A percentile compares a stretch with the other conserved stretches of the same genome.
Evolutionary conservation across 2,888 invertebrate species (phyloP).

Genomic region (Conchocele bisecta): DNA sequence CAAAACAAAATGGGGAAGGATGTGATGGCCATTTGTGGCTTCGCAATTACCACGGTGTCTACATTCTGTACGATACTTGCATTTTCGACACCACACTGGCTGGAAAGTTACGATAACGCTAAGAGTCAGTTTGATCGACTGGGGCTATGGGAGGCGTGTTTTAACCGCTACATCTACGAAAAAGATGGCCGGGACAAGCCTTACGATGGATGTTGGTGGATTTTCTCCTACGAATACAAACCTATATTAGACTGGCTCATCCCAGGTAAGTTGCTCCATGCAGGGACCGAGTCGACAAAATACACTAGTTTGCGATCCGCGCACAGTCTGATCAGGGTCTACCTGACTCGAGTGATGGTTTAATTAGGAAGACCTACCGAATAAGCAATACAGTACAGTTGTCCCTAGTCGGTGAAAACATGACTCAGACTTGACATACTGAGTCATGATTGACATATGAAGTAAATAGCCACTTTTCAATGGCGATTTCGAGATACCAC

Average conservation of each 20-base stretch:
- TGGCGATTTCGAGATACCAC: too few relatives aligned
- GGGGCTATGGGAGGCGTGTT: conserved; percentile 98
- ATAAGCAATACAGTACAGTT: too few relatives aligned
- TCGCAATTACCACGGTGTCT: conserved; percentile 29
- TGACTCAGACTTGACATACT: too few relatives aligned
- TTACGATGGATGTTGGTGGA: conserved; percentile 99
- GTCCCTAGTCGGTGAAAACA: too few relatives aligned
- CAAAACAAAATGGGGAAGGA: conserved; percentile 56
- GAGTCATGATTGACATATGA: too few relatives aligned
- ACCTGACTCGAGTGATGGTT: too few relatives aligned
- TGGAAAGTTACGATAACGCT: conserved; percentile 68
- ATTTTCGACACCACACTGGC: conserved; percentile 73
- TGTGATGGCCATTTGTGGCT: conserved; percentile 42
- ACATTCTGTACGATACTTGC: conserved; percentile 55
- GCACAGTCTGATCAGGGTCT: too few relatives aligned
- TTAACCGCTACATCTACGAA: conserved; percentile 93
- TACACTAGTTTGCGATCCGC: too few relatives aligned
- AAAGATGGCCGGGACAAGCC: conserved; percentile 92
- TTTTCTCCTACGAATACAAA: conserved; percentile 98
- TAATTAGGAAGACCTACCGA: too few relatives aligned
- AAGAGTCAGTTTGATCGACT: conserved; percentile 89
- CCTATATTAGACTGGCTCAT: conserved; percentile 95
- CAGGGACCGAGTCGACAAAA: too few relatives aligned
- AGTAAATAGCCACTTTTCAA: too few relatives aligned
- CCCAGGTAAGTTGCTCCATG: conserved; percentile 92